Evolutionary conservation across 2,888 invertebrate genomes (phyloP).

Genomic region (Hoplodrina blanda): DNA sequence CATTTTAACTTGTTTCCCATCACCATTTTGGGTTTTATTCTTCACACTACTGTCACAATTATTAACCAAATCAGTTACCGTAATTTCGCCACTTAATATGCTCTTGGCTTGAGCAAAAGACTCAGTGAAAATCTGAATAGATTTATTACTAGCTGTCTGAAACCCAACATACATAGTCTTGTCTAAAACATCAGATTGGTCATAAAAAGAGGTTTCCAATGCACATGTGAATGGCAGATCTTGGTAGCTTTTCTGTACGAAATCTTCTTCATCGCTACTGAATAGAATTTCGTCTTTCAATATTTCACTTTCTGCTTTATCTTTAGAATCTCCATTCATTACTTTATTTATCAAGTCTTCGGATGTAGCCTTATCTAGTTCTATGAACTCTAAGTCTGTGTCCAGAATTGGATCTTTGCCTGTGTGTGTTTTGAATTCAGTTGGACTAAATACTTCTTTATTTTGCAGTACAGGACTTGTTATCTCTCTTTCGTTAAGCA

Average conservation of each 20-base stretch:
- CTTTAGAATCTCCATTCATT: constrained; percentile 17
- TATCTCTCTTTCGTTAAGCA: constrained; percentile 46
- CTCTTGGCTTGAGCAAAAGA: constrained; percentile 80
- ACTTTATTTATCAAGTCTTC: constrained; percentile 28
- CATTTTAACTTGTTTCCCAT: neutral
- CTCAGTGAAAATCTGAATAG: constrained; percentile 78
- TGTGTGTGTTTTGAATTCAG: constrained; percentile 17
- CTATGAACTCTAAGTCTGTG: constrained; percentile 40
- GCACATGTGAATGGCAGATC: constrained; percentile 82
- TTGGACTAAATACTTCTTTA: constrained; percentile 39
- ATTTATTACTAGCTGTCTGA: constrained; percentile 85
- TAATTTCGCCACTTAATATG: constrained; percentile 70
- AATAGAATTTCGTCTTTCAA: constrained; percentile 82
- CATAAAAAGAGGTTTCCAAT: constrained; percentile 77
- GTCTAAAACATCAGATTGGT: constrained; percentile 73
- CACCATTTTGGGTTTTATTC: neutral
- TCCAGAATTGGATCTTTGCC: constrained; percentile 16
- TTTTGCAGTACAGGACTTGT: constrained; percentile 64
- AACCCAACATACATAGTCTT: constrained; percentile 85
- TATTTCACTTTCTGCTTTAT: constrained; percentile 42
- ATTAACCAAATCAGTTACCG: constrained; percentile 73
- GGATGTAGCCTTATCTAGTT: constrained; percentile 42
- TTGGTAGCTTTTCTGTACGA: constrained; percentile 65
- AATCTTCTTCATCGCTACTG: constrained; percentile 84
- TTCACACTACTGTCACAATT: constrained; percentile 60